Percentiles rank a stretch among this genome's conserved stretches.
Conservation (phyloP, 2,797 vertebrate species). For the Sus cebifrons region DNA sequence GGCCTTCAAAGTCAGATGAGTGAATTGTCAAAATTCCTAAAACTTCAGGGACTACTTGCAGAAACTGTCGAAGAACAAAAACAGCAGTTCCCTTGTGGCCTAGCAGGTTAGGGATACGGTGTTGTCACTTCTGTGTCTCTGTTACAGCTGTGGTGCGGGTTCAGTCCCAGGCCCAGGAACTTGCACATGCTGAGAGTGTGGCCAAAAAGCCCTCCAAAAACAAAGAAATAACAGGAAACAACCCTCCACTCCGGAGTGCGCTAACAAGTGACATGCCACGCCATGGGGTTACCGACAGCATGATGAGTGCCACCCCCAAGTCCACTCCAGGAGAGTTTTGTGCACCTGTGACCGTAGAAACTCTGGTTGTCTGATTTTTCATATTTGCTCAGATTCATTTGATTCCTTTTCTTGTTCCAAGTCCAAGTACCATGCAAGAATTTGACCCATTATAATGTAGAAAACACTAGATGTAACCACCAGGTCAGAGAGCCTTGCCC, state of each 20-base stretch:
- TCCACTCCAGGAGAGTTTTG: background rate
- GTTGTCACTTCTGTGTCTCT: no score
- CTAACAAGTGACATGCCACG: no score
- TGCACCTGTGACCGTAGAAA: background rate
- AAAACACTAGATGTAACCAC: background rate
- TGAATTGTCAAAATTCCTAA: background rate
- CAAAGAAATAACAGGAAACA: background rate
- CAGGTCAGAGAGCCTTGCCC: background rate
- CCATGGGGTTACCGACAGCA: fast-evolving
- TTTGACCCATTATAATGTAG: background rate
- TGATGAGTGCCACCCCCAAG: background rate
- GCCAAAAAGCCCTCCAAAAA: background rate
- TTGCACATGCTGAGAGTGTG: no score
- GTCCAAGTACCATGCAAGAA: background rate
- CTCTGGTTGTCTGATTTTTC: background rate
- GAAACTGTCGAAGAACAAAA: background rate
- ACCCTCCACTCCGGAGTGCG: background rate
- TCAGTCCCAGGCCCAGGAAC: no score
- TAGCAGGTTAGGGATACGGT: no score
- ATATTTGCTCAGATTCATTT: background rate
- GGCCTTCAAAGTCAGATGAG: background rate
- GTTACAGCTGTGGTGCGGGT: no score
- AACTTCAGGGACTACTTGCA: background rate
- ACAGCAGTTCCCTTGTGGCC: background rate
- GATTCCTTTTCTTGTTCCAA: background rate